A percentile compares a stretch with the other conserved stretches of the same genome.
Conservation (phyloP, 2,113 vertebrate species). For the Phylloscopus whistleri region DNA sequence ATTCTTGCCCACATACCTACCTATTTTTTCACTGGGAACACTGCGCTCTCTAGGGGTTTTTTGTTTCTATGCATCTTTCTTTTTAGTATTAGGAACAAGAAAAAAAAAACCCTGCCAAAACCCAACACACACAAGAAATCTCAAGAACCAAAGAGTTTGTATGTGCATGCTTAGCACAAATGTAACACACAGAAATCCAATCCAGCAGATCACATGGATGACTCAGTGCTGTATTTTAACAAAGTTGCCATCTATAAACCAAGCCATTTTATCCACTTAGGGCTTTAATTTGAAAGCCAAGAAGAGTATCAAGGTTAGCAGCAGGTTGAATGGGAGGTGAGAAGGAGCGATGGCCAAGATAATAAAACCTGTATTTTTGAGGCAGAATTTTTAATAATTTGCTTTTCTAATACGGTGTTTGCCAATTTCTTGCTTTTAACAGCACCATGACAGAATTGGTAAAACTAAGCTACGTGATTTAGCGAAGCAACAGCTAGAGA, state of each 20-base stretch:
- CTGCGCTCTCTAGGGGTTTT: not conserved
- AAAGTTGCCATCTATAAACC: not conserved
- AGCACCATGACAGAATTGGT: not conserved
- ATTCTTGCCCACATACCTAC: not conserved
- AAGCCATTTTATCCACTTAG: not conserved
- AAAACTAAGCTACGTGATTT: not conserved
- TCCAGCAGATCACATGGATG: not conserved
- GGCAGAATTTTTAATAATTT: not conserved
- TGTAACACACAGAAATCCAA: not conserved
- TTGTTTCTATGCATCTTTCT: not conserved
- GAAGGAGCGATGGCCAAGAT: not conserved
- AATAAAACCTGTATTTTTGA: not conserved
- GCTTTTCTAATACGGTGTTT: not conserved
- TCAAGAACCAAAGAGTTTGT: not conserved
- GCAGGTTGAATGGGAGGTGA: not conserved
- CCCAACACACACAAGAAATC: not conserved
- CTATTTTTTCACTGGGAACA: not conserved
- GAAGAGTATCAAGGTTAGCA: not conserved
- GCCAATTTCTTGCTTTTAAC: not conserved
- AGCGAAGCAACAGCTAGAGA: not conserved
- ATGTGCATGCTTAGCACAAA: not conserved
- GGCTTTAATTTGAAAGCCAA: not conserved
- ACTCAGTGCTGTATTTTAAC: not conserved
- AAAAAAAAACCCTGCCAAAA: not conserved
- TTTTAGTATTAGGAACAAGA: fast-evolving